phyloP scores from a whole-genome alignment of 2,797 vertebrate species.

The Cynopterus sphinx region DNA sequence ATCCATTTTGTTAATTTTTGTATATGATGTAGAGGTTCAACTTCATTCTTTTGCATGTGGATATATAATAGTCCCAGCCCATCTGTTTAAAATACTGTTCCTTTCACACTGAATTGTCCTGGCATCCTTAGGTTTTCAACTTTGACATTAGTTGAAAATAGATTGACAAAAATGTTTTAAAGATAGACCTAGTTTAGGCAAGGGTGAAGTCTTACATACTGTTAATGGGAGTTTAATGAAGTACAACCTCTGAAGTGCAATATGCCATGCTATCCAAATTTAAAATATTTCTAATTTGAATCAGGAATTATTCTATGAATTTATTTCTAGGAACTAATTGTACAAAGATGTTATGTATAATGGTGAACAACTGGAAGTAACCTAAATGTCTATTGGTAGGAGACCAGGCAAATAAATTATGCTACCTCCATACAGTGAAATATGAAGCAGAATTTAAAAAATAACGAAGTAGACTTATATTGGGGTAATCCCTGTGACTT shows the following conservation, averaged over 20 bases:
- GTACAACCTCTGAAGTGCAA: neutral
- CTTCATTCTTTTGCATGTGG: neutral
- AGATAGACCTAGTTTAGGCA: neutral
- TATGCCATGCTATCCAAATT: neutral
- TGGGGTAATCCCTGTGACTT: neutral
- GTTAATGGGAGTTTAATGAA: neutral
- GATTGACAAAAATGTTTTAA: neutral
- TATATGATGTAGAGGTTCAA: neutral
- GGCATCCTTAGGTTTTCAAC: neutral
- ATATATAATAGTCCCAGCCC: neutral
- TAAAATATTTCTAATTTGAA: neutral
- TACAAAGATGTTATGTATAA: neutral
- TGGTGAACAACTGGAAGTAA: constrained; percentile 31
- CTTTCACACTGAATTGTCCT: constrained; percentile 23
- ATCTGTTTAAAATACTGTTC: neutral
- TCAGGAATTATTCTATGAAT: constrained; percentile 31
- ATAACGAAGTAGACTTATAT: neutral
- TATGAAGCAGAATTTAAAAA: neutral
- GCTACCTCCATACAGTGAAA: neutral
- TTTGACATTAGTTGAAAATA: neutral
- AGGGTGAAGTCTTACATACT: neutral
- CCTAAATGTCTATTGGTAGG: constrained; percentile 7
- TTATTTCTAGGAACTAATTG: neutral
- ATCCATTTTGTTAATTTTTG: constrained; percentile 3
- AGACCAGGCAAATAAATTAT: constrained; percentile 9